A percentile compares a stretch with the other conserved stretches of the same genome.
Evolutionary conservation across 2,113 vertebrate genomes (phyloP).

Genomic region (Emberiza fucata): DNA sequence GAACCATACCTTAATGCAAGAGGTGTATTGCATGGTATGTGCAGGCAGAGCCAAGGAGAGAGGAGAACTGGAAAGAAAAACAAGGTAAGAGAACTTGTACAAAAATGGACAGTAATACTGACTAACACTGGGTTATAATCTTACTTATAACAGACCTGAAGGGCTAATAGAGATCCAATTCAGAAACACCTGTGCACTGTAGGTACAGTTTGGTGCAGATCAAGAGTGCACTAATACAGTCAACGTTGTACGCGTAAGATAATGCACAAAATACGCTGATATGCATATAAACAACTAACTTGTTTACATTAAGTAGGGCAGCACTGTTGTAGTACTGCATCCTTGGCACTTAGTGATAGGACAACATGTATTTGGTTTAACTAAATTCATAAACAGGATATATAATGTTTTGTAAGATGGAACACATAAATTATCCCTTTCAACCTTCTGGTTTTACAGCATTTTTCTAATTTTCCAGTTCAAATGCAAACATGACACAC

Average conservation of each 20-base stretch:
- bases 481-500: conserved; percentile 32
- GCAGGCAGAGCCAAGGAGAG: conserved; percentile 55
- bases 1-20: conserved; percentile 67
- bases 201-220: conserved; percentile 25
- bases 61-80: not conserved
- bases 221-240: conserved; percentile 47
- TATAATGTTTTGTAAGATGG: conserved; percentile 35
- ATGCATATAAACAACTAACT: conserved; percentile 40
- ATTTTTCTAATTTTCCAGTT: conserved; percentile 54
- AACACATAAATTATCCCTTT: conserved; percentile 71
- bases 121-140: conserved; percentile 56
- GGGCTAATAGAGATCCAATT: conserved; percentile 2
- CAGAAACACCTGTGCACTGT: conserved; percentile 33
- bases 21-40: conserved; percentile 60
- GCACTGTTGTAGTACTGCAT: conserved; percentile 24
- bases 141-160: conserved; percentile 28
- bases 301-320: conserved; percentile 39
- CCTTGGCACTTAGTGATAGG: conserved; percentile 74
- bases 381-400: conserved; percentile 59
- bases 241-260: conserved; percentile 39
- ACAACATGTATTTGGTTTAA: conserved; percentile 70
- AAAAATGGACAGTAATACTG: conserved; percentile 70
- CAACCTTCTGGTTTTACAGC: conserved; percentile 55
- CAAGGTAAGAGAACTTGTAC: conserved; percentile 54
- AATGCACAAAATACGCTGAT: conserved; percentile 61